phyloP scores from a whole-genome alignment of 2,888 invertebrate species.

The Diarsia rubi region DNA sequence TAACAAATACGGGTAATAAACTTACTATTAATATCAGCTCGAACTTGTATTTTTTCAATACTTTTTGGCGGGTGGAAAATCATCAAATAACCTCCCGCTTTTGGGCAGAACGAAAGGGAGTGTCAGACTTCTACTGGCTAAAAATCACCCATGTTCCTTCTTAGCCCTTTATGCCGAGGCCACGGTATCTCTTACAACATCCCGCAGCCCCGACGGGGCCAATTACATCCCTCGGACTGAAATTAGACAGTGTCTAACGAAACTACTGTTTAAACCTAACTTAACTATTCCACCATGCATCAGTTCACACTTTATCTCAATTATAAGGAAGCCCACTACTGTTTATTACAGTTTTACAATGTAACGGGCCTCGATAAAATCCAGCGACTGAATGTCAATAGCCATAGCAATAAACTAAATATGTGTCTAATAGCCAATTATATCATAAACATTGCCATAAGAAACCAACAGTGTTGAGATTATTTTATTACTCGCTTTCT shows the following conservation, averaged over 20 bases:
- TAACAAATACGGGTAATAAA: no score
- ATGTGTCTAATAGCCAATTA: conserved; percentile 72
- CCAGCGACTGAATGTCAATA: conserved; percentile 54
- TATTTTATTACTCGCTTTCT: conserved; percentile 64
- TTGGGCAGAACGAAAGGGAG: no score
- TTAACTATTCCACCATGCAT: neutral
- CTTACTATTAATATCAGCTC: no score
- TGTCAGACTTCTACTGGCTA: no score
- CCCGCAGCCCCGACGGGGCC: no score
- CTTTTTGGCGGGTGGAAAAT: no score
- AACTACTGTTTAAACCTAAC: neutral
- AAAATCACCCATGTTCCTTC: no score
- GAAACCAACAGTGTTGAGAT: conserved; percentile 59
- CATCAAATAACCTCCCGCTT: no score
- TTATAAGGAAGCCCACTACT: conserved; percentile 50
- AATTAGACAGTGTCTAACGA: neutral
- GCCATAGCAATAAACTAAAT: conserved; percentile 66
- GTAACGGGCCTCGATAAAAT: conserved; percentile 58
- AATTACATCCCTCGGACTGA: neutral
- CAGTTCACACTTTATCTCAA: conserved; percentile 14
- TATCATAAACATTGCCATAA: conserved; percentile 68
- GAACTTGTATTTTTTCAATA: no score
- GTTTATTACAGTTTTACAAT: conserved; percentile 48
- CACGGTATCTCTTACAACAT: no score
- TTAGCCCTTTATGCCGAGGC: no score